Base-by-base conservation (phyloP, 1,140 invertebrate genomes). In the Ruditapes philippinarum region DNA sequence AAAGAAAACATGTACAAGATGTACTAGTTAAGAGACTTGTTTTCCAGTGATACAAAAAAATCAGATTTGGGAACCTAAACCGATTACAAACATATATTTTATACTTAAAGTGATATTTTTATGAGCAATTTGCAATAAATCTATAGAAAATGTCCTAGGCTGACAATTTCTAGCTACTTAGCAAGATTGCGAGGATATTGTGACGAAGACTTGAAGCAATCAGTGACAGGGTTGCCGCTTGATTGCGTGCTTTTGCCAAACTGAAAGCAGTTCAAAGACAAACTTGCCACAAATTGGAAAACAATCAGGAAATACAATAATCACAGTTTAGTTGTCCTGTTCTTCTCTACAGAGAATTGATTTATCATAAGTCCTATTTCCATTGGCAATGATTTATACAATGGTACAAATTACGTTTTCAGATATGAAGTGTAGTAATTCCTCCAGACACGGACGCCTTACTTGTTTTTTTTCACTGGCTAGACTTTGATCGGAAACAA, bases 251-350 rank as follows among this genome's bases (percentile, higher is more conserved):
- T 25, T 25, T 62, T n/a, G 38, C 65, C 31, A 38, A 38, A 1
- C 3, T 70, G 28, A 33, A 70, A 28, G 12, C 14, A 78, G 28
- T 78, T 19, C 28, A 25, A n/a, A 51, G 74, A 49, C 49, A 78
- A 78, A 11, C 74, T 78, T 28, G n/a, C 22, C 74, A 54, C 74
- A 78, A 78, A 78, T 78, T 78, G 74, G 74, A 78, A 78, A 54
- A 78, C 45, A 78, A 78, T 78, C 74, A 78, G 74, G 74, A 78
- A 51, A 49, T 33, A 38, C 17, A 33, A 78, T 78, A 54, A 78
- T 54, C 74, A 51, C 42, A 78, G 49, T 78, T 78, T 36, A 78
- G 45, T 22, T 78, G 45, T 78, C 70, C 40, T 25, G 19, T 42
- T 74, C n/a, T 17, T 42, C 70, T 45, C n/a, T 40, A 19, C 22